A percentile compares a stretch with the other conserved stretches of the same genome.
Evolutionary conservation across 1,140 invertebrate species (phyloP).

Genomic region (Pseudomyrmex gracilis): DNA sequence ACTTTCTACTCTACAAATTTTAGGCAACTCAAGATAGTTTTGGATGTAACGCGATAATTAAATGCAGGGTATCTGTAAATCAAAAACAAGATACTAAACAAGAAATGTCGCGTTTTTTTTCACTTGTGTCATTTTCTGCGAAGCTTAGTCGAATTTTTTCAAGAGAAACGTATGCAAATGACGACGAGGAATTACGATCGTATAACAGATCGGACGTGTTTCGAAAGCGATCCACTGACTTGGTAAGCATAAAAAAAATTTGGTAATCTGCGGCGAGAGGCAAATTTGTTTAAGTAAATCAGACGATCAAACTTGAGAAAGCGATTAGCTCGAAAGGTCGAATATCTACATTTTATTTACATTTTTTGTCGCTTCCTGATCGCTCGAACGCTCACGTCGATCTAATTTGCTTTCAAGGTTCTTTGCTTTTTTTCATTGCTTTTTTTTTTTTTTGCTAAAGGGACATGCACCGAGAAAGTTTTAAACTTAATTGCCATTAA

Average conservation of each 20-base stretch:
- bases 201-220: slow-evolving; percentile 32
- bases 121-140: not conserved
- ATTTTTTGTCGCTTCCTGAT: slow-evolving; percentile 5
- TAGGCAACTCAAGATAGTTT: no score
- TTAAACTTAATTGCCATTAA: slow-evolving; percentile 61
- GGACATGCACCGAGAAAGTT: slow-evolving; percentile 41
- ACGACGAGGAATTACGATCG: slow-evolving; percentile 3
- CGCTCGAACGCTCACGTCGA: not conserved
- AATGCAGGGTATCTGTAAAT: no score
- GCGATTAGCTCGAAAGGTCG: slow-evolving; percentile 42
- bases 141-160: not conserved
- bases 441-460: slow-evolving; percentile 25
- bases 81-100: no score
- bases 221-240: slow-evolving; percentile 35
- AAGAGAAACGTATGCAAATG: slow-evolving; percentile 37
- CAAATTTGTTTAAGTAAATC: not conserved
- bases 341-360: slow-evolving; percentile 52
- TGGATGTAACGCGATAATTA: no score
- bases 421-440: not conserved
- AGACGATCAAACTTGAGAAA: slow-evolving; percentile 43
- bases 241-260: slow-evolving; percentile 12
- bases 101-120: not conserved
- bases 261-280: no score
- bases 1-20: no score
- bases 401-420: slow-evolving; percentile 8